Conservation (phyloP, 2,797 vertebrate genomes). For the Vespertilio murinus region DNA sequence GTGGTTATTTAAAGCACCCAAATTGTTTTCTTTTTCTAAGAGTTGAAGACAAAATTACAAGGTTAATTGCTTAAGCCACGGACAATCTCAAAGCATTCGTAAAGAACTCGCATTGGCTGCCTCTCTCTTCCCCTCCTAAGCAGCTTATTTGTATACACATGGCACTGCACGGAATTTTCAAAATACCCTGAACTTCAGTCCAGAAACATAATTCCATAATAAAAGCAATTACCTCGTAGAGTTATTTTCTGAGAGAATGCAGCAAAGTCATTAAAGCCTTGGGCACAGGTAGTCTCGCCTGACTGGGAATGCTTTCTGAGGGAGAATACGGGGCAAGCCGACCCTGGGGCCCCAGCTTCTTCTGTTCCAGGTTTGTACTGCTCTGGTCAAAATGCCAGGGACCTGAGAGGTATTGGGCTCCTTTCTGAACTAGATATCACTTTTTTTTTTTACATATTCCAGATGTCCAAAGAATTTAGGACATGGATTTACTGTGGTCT, state of each 20-base stretch:
- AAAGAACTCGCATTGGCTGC: background rate
- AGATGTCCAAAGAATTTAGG: constrained; percentile 28
- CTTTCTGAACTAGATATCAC: background rate
- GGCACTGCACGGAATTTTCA: constrained; percentile 37
- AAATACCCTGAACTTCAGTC: constrained; percentile 43
- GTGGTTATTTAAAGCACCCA: constrained; percentile 44
- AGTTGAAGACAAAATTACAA: constrained; percentile 48
- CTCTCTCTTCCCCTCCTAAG: background rate
- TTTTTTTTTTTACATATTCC: constrained; percentile 28
- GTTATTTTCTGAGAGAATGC: constrained; percentile 19
- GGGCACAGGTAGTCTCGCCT: background rate
- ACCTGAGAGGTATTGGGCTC: background rate
- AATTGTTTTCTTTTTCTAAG: constrained; percentile 44
- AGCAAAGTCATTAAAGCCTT: background rate
- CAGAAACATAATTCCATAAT: constrained; percentile 54
- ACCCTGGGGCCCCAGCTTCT: fast-evolving
- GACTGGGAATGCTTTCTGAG: background rate
- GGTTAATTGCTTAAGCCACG: constrained; percentile 48
- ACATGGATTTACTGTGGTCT: constrained; percentile 26
- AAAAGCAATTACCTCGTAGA: constrained; percentile 58
- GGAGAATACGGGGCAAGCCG: fast-evolving
- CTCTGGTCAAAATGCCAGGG: constrained; percentile 19
- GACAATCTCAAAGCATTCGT: constrained; percentile 7
- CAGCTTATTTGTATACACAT: constrained; percentile 48
- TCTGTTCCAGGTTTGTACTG: background rate